These are phyloP conservation scores for Pedetes capensis DNA, from an alignment of 2,113 vertebrate genomes.

Conservation along the genomic window DNA sequence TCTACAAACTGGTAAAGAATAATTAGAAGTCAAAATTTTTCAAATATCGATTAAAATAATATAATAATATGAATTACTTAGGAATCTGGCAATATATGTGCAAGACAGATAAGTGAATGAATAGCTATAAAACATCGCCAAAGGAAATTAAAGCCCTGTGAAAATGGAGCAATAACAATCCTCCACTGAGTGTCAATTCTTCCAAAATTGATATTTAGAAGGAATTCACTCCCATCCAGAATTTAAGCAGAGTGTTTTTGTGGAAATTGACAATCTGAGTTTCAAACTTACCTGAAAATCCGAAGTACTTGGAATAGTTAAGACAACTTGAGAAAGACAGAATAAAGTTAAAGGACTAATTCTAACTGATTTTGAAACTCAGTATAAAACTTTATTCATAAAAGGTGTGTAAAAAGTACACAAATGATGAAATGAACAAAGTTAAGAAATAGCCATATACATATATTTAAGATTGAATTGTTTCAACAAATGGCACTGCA, in stretches of 20 bases:
- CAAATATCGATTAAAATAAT: neutral
- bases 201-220: neutral
- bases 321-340: neutral
- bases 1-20: neutral
- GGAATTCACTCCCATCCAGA: neutral
- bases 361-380: conserved; percentile 3
- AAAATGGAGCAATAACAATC: neutral
- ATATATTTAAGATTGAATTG: neutral
- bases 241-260: neutral
- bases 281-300: conserved; percentile 10
- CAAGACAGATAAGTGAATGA: neutral
- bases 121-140: neutral
- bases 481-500: neutral
- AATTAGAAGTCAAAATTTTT: neutral
- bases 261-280: neutral
- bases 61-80: conserved; percentile 2
- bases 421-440: neutral
- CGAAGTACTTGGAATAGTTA: neutral
- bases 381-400: neutral
- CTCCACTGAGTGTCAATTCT: neutral
- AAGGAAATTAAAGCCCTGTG: neutral
- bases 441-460: too few species aligned
- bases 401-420: neutral
- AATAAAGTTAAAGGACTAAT: neutral
- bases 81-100: neutral